Base-by-base conservation (phyloP, 2,888 invertebrate species). In the Microctonus aethiopoides region DNA sequence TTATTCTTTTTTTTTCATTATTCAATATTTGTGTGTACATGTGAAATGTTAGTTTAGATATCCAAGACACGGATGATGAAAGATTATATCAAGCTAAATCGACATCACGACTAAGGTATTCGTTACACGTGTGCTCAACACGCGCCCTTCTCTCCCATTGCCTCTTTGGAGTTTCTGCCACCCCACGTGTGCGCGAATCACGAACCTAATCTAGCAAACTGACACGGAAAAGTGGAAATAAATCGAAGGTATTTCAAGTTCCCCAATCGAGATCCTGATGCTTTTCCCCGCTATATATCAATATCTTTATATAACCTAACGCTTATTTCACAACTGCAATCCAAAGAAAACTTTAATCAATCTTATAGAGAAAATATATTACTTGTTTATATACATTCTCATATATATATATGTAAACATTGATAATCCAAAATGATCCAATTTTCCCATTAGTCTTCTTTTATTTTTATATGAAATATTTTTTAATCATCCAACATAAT, bases 131-230 rank as follows among this genome's bases (percentile, higher is more conserved):
- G 70, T 73, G 71, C 73, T 67, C 71, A 16, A 39, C 24, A 16
- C 26, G 46, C 24, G 41, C 39, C 10, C 36, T n/a, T n/a, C 20
- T 16, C n/a, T 9, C 41, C 29, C 36, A 20, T 59, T 59, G 59
- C 62, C 54, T 54, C 67, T 61, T 46, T 69, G 63, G 62, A 29
- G 63, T 46, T 46, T 52, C 59, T 41, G 34, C 64, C 36, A 65
- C 60, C 70, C 54, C 62, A 71, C 67, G 73, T 71, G 74, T 72
- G 59, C 68, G 61, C 77, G 76, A 78, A 80, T 81, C 79, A 81
- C 80, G 77, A 78, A 79, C 76, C 75, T 79, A 80, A 81, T 81
- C 78, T 80, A 77, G 76, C 78, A 78, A 76, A 77, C 77, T 76
- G 77, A 79, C 77, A 76, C 70, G 74, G 75, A 76, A 78, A 79